Conservation (phyloP, 2,888 invertebrate genomes). For the Cosmorhoe ocellata region DNA sequence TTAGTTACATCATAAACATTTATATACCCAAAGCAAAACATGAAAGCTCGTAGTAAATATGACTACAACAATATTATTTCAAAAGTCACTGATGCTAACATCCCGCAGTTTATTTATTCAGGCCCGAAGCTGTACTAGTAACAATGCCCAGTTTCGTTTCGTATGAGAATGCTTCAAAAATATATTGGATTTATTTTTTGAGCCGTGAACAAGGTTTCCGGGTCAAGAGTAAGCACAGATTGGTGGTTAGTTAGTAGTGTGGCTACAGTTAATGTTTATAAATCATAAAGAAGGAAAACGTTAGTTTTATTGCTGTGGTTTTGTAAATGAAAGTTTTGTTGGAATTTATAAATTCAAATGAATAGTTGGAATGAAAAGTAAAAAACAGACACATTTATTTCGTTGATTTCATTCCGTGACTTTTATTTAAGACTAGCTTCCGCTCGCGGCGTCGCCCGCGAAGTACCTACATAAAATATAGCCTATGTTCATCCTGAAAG, state of each 20-base stretch:
- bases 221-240: slow-evolving; percentile 53
- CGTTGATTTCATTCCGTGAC: too few species aligned
- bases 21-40: too few species aligned
- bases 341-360: slow-evolving; percentile 2
- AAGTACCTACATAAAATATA: too few species aligned
- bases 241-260: slow-evolving; percentile 15
- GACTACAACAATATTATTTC: slow-evolving; percentile 3
- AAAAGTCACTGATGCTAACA: slow-evolving; percentile 4
- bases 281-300: slow-evolving; percentile 38
- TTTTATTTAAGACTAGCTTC: too few species aligned
- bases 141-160: slow-evolving; percentile 38
- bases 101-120: slow-evolving; percentile 20
- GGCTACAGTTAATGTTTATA: slow-evolving; percentile 30
- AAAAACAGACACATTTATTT: background rate
- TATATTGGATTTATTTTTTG: slow-evolving; percentile 50
- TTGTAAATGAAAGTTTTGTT: slow-evolving; percentile 19
- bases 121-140: slow-evolving; percentile 34
- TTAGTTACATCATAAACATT: too few species aligned
- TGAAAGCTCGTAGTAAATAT: background rate
- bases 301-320: slow-evolving; percentile 33
- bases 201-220: slow-evolving; percentile 52
- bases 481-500: too few species aligned
- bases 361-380: background rate
- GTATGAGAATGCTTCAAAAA: slow-evolving; percentile 40
- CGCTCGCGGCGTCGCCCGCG: too few species aligned